Evolutionary conservation across 2,888 invertebrate genomes (phyloP).

Genomic region (Gortyna flavago): DNA sequence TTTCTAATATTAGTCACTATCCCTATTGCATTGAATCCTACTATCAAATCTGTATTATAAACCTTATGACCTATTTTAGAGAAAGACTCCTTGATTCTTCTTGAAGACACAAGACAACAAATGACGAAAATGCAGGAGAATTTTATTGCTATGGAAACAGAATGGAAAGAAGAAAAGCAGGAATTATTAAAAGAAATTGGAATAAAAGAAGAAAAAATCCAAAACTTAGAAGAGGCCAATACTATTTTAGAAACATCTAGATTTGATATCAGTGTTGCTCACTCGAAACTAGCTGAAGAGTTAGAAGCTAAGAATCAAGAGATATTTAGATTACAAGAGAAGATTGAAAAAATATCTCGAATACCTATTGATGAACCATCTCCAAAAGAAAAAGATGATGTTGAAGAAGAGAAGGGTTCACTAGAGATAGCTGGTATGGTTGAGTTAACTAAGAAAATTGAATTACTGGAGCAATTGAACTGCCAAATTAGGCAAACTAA

Average conservation of each 20-base stretch:
- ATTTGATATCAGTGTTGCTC: constrained; percentile 87
- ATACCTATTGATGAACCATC: constrained; percentile 61
- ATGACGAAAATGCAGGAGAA: constrained; percentile 95
- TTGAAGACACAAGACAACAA: constrained; percentile 95
- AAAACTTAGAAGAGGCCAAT: constrained; percentile 90
- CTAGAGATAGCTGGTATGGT: constrained; percentile 85
- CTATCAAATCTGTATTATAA: background rate
- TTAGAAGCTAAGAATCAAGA: constrained; percentile 86
- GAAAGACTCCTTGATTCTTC: constrained; percentile 92
- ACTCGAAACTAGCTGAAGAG: constrained; percentile 89
- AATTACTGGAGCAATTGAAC: constrained; percentile 88
- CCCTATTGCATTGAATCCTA: background rate
- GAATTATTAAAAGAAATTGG: constrained; percentile 89
- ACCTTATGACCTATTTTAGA: constrained; percentile 77
- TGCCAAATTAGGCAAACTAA: constrained; percentile 88
- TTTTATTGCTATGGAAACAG: constrained; percentile 92
- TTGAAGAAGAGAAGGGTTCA: constrained; percentile 91
- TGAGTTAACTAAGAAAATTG: constrained; percentile 87
- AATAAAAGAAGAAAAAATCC: constrained; percentile 89
- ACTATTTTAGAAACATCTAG: constrained; percentile 86
- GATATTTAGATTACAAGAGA: constrained; percentile 80
- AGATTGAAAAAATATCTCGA: constrained; percentile 74
- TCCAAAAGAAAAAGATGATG: constrained; percentile 78
- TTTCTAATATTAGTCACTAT: background rate
- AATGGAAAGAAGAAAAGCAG: constrained; percentile 92